Evolutionary conservation across 2,113 vertebrate species (phyloP), one percentile per base, ranked within the genome.

Genomic region (Cheirogaleus medius): DNA sequence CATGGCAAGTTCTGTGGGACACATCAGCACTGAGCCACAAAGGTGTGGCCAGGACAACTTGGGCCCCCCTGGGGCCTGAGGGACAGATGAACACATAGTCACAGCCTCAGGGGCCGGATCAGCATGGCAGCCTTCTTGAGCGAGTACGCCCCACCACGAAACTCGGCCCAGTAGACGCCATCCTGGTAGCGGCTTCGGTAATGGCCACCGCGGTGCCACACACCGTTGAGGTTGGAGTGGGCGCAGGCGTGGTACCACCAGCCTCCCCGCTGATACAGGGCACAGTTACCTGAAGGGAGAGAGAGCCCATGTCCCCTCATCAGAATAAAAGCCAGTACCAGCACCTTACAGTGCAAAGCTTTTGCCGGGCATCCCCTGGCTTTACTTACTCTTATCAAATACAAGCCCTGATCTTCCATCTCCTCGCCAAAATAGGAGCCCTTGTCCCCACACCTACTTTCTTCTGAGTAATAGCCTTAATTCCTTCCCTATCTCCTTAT

Each of bases 231-330:
- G 97, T 99, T 99, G 84, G 99, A 99, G 96, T 99, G 99, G 91
- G 99, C 99, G 76, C 99, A 99, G 98, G 99, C 99, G 76, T 99
- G 99, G 96, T 99, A 99, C 99, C 99, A 99, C 99, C 99, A 99
- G 88, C 99, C 99, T 32, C 99, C 99, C 92, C 99, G 99, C 93
- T 99, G 99, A 98, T 98, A 99, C 93, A 99, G 99, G 97, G 99
- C 99, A 37, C 99, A 99, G 98, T 99, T 99, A 93, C 99, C 99
- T 99, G 97, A 23, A 78, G 90, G 81, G 56, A 86, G 87, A 34
- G 39, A 84, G 14, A 93, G 11, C 63, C 63, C 34, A 4, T 82
- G 60, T 92, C 56, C 42, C 42, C 52, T 73, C 63, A 94, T 73
- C 66, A 95, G 74, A 91, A 73, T 86, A 92, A 89, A 96, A 82